Base-by-base conservation (phyloP, 2,888 invertebrate species). In the Carcina quercana region DNA sequence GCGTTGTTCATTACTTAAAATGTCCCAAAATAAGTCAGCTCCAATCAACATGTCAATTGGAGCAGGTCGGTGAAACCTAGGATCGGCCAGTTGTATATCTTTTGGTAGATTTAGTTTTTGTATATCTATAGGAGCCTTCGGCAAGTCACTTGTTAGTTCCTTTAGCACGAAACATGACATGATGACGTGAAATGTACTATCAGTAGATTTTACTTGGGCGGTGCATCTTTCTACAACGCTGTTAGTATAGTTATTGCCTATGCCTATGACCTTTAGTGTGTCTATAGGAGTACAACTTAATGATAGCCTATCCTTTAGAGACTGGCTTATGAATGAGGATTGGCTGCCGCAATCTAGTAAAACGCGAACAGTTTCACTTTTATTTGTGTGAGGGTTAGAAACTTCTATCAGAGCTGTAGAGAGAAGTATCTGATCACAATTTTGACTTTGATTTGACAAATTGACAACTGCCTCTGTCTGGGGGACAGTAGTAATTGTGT, bases 11-110 rank as follows among this genome's bases (percentile, higher is more conserved):
- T 21, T 25, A 3, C 44, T 43, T 24, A 51, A 5, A 5, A 51
- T 30, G 8, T 48, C 46, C 50, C 44, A 46, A 22, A 40, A 47
- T n/a, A 44, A 5, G 13, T 46, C 43, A 6, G 43, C 40, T 5
- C 46, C 40, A 3, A 43, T 37, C 1, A 44, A 21, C 6, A 44
- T 11, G 11, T 44, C 40, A 3, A 43, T 29, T 5, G 38, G 31
- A 2, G 32, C 31, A 3, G 45, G 35, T 3, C 30, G 6, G 30
- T 42, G 3, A 22, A 43, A 44, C 2, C 4, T 30, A 3, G 43
- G 47, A 28, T 44, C 47, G 5, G 43, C 46, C 14, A 46, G 24
- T 8, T 13, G 3, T 13, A 43, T 32, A 28, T 37, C 20, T n/a
- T 35, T 15, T 2, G 42, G 37, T 24, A 39, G 13, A 10, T 39